phyloP scores from a whole-genome alignment of 2,888 invertebrate species.

The Eupithecia centaureata region DNA sequence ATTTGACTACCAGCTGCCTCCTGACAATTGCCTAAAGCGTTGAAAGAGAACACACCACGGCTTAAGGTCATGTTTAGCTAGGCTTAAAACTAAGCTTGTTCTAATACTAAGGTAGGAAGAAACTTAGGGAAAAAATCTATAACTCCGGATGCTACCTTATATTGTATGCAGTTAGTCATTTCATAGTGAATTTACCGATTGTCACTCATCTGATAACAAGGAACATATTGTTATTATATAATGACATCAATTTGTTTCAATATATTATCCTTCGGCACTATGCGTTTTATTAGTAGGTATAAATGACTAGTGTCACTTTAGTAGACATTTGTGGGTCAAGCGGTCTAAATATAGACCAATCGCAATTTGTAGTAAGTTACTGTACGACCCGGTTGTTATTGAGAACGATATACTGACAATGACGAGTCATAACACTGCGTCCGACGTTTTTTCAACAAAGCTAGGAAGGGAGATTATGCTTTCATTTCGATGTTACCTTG shows the following conservation, averaged over 20 bases:
- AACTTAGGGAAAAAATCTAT: not conserved
- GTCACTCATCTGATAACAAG: not conserved
- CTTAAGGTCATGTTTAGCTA: no score
- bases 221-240: not conserved
- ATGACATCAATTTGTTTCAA: not conserved
- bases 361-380: conserved; percentile 29
- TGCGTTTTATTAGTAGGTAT: not conserved
- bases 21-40: no score
- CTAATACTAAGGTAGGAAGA: not conserved
- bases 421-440: conserved; percentile 30
- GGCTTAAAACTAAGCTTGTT: no score
- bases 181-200: not conserved
- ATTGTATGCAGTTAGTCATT: not conserved
- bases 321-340: conserved; percentile 24
- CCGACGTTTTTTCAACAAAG: conserved; percentile 26
- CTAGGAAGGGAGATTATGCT: conserved; percentile 6
- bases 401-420: conserved; percentile 34
- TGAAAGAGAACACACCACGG: no score
- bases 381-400: conserved; percentile 37
- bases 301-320: conserved; percentile 1
- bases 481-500: conserved; percentile 16
- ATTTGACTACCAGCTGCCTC: no score
- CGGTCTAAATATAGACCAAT: conserved; percentile 33
- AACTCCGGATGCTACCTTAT: not conserved
- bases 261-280: conserved; percentile 9